A percentile compares a stretch with the other conserved stretches of the same genome.
Conservation (phyloP, 2,888 invertebrate species). For the Bellardia bayeri region DNA sequence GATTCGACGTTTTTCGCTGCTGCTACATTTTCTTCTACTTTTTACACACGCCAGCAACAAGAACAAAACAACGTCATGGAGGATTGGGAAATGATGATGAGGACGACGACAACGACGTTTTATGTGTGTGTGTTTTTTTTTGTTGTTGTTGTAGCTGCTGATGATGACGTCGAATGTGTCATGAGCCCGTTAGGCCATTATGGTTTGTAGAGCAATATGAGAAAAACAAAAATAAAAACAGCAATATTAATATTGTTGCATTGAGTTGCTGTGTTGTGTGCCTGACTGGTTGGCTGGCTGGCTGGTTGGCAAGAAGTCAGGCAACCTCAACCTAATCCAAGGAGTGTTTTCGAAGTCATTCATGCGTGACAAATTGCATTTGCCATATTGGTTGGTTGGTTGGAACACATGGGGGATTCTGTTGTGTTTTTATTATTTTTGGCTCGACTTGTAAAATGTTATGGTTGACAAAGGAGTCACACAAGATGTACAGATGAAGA, state of each 20-base stretch:
- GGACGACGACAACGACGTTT: slow-evolving; percentile 12
- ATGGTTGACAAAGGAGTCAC: slow-evolving; percentile 18
- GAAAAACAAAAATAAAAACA: slow-evolving; percentile 8
- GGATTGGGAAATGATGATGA: slow-evolving; percentile 27
- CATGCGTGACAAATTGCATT: slow-evolving; percentile 72
- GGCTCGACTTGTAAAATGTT: neutral
- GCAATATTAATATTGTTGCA: slow-evolving; percentile 42
- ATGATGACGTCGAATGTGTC: slow-evolving; percentile 59
- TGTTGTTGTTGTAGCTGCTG: neutral
- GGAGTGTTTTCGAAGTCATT: slow-evolving; percentile 67
- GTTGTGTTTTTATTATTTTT: slow-evolving; percentile 12
- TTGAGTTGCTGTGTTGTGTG: slow-evolving; percentile 12
- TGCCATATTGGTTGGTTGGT: slow-evolving; percentile 60
- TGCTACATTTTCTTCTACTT: neutral
- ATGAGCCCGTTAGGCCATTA: slow-evolving; percentile 64
- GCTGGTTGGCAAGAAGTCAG: slow-evolving; percentile 51
- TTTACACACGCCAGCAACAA: slow-evolving; percentile 45
- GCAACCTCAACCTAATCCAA: slow-evolving; percentile 68
- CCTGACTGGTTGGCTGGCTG: neutral
- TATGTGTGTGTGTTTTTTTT: neutral
- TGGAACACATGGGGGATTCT: slow-evolving; percentile 55
- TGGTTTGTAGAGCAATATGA: slow-evolving; percentile 51
- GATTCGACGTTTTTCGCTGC: slow-evolving; percentile 26
- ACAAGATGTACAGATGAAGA: neutral
- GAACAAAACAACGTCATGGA: slow-evolving; percentile 6